Percentiles rank a stretch among this genome's conserved stretches.
Conservation (phyloP, 1,140 invertebrate genomes). For the Aradophagus sp. region DNA sequence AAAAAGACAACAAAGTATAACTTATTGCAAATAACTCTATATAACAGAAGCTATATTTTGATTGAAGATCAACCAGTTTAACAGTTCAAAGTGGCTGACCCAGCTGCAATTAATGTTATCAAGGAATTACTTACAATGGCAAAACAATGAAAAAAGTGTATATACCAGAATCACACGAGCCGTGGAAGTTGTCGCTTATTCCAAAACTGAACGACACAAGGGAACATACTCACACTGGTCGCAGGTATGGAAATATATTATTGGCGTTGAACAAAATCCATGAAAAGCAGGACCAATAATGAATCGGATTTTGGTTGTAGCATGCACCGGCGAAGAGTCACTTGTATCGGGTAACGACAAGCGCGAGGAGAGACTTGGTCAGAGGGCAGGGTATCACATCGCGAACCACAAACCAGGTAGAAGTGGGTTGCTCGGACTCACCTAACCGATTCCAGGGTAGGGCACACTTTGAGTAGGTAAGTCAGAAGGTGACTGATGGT, state of each 20-base stretch:
- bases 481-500: conserved; percentile 71
- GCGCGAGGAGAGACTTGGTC: conserved; percentile 27
- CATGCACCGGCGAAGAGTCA: conserved; percentile 23
- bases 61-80: too few relatives aligned
- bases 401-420: conserved; percentile 20
- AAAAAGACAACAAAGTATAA: too few relatives aligned
- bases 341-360: conserved; percentile 13
- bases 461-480: conserved; percentile 63
- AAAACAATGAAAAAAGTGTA: too few relatives aligned
- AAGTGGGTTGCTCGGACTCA: conserved; percentile 59
- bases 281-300: conserved; percentile 8
- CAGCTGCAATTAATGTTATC: too few relatives aligned
- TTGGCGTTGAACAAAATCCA: conserved; percentile 13
- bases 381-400: conserved; percentile 6
- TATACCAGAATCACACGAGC: too few relatives aligned
- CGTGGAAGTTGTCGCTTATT: too few relatives aligned
- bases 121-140: too few relatives aligned
- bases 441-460: conserved; percentile 64
- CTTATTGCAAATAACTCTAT: too few relatives aligned
- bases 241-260: conserved; percentile 7
- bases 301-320: conserved; percentile 3
- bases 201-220: conserved; percentile 2
- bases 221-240: conserved; percentile 7
- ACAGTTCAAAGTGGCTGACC: too few relatives aligned
- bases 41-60: too few relatives aligned